A percentile compares a stretch with the other conserved stretches of the same genome.
Conservation (phyloP, 2,797 vertebrate genomes). For the Tinamus major region DNA sequence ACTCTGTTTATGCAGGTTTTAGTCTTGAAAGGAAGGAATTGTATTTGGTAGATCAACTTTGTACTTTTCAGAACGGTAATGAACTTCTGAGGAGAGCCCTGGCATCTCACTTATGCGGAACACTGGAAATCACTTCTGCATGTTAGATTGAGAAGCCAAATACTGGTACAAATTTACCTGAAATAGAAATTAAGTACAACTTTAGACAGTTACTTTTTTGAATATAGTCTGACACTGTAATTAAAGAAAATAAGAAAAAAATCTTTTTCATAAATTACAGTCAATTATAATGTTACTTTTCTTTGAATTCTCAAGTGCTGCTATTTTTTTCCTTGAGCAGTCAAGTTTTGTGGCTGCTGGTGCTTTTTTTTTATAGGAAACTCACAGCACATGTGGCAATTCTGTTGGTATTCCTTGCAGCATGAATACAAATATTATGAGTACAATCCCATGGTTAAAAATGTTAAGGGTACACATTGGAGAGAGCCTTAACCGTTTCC, state of each 20-base stretch:
- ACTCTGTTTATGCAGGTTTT: neutral
- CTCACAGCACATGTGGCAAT: rapidly evolving
- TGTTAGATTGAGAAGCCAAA: neutral
- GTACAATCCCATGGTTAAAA: neutral
- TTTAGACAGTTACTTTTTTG: neutral
- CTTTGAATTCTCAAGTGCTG: neutral
- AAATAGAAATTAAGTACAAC: neutral
- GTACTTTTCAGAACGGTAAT: neutral
- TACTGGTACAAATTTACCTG: neutral
- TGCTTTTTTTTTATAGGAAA: neutral
- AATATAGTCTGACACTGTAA: neutral
- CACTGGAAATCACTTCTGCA: neutral
- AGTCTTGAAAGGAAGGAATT: neutral
- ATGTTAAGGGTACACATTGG: neutral
- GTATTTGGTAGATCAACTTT: neutral
- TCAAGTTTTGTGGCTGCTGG: neutral
- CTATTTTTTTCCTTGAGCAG: neutral
- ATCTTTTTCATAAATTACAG: neutral
- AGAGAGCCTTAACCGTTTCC: neutral
- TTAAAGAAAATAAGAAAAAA: neutral
- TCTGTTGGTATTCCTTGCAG: neutral
- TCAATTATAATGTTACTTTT: neutral
- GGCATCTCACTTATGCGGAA: neutral
- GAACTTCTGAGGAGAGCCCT: neutral
- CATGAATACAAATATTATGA: neutral